These are phyloP conservation scores for Cyclophora punctaria DNA, from an alignment of 2,888 invertebrate genomes.

Conservation along the genomic window DNA sequence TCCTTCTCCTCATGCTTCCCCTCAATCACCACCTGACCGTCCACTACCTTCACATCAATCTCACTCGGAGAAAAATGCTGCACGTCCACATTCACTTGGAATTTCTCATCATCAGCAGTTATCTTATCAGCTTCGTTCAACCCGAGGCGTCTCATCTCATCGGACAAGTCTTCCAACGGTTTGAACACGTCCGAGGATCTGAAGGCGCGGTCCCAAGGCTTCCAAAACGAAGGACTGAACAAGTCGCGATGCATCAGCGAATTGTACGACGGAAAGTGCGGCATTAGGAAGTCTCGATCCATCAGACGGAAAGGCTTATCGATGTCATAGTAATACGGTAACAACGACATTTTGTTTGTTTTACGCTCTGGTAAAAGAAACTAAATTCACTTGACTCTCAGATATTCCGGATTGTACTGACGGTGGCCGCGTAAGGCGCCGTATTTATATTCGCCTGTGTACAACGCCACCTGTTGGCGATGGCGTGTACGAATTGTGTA, in stretches of 20 bases:
- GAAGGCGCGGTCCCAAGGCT: slow-evolving; percentile 32
- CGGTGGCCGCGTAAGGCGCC: slow-evolving; percentile 1
- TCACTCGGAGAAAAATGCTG: slow-evolving; percentile 86
- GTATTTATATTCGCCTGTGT: slow-evolving; percentile 28
- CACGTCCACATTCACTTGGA: slow-evolving; percentile 83
- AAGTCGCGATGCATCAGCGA: slow-evolving; percentile 27
- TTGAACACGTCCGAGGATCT: slow-evolving; percentile 33
- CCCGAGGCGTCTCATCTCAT: slow-evolving; percentile 51
- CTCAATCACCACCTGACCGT: slow-evolving; percentile 80
- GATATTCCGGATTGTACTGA: slow-evolving; percentile 21
- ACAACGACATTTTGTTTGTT: slow-evolving; percentile 45
- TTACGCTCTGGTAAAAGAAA: slow-evolving; percentile 7
- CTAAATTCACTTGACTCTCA: slow-evolving; percentile 7
- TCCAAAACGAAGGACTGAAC: slow-evolving; percentile 24
- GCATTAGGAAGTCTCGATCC: slow-evolving; percentile 46
- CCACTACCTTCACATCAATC: slow-evolving; percentile 82
- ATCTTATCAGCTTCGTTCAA: slow-evolving; percentile 59
- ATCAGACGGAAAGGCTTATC: slow-evolving; percentile 48
- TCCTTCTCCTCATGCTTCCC: slow-evolving; percentile 86
- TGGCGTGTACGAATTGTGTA: slow-evolving; percentile 12
- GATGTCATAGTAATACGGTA: slow-evolving; percentile 44
- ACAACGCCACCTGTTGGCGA: slow-evolving; percentile 29
- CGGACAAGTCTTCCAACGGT: slow-evolving; percentile 46
- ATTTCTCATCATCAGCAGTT: slow-evolving; percentile 69
- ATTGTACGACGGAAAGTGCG: slow-evolving; percentile 20